Percentiles rank a stretch among this genome's conserved stretches.
These are phyloP conservation scores for Malaclemys terrapin DNA, from an alignment of 2,113 vertebrate genomes.

Conservation along the genomic window DNA sequence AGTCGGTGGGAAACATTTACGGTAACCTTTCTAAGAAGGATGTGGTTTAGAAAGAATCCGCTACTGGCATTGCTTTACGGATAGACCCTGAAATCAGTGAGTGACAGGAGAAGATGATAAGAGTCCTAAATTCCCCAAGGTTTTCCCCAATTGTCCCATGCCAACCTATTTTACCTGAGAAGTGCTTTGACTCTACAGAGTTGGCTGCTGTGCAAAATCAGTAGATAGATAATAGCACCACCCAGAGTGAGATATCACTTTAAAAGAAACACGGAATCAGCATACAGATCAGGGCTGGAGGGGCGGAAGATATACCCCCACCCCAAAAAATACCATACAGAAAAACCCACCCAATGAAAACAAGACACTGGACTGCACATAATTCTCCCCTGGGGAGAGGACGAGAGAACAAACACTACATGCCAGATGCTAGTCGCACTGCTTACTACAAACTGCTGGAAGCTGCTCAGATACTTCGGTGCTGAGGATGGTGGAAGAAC, in stretches of 20 bases:
- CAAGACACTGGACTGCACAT: neutral
- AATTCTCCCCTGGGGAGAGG: neutral
- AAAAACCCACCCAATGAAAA: neutral
- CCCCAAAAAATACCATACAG: neutral
- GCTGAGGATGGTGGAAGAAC: neutral
- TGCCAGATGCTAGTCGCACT: neutral
- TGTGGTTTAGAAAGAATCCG: neutral
- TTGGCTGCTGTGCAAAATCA: neutral
- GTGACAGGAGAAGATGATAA: neutral
- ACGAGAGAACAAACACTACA: neutral
- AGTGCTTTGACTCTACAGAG: accelerated
- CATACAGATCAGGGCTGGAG: neutral
- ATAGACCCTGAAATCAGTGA: neutral
- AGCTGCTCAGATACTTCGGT: neutral
- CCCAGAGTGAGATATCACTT: neutral
- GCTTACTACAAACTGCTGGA: neutral
- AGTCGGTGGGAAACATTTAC: accelerated
- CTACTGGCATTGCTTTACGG: too few relatives aligned
- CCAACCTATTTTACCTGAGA: accelerated
- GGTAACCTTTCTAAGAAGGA: neutral
- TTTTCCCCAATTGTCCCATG: accelerated
- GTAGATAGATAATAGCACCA: neutral
- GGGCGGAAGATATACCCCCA: neutral
- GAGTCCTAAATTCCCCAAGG: neutral
- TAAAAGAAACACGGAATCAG: neutral